A percentile compares a stretch with the other conserved stretches of the same genome.
phyloP scores from a whole-genome alignment of 2,797 vertebrate species.

The Xenopus petersii region DNA sequence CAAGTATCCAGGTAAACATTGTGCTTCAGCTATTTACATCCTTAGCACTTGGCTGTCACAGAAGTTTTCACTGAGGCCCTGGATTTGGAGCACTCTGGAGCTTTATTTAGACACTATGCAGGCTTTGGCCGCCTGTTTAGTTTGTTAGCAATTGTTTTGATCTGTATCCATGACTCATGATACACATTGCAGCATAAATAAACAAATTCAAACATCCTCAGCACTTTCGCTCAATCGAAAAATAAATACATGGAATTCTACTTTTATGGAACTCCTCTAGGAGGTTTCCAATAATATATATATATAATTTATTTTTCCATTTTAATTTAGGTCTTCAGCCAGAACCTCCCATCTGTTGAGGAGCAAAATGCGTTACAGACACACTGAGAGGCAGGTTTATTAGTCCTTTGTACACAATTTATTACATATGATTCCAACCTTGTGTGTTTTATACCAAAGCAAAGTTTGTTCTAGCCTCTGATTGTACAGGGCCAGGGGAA shows the following conservation, averaged over 20 bases:
- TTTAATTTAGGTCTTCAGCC: constrained; percentile 18
- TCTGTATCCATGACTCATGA: constrained; percentile 47
- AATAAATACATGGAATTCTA: constrained; percentile 37
- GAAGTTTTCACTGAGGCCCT: constrained; percentile 20
- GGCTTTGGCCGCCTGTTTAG: constrained; percentile 37
- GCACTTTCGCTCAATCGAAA: constrained; percentile 38
- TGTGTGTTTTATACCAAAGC: too few relatives aligned
- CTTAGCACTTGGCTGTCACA: constrained; percentile 32
- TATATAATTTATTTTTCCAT: neutral
- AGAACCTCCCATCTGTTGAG: constrained; percentile 1
- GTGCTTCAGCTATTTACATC: constrained; percentile 45
- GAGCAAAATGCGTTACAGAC: constrained; percentile 5
- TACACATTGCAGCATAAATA: constrained; percentile 49
- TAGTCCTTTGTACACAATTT: too few relatives aligned
- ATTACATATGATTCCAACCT: too few relatives aligned
- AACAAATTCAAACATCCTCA: constrained; percentile 45
- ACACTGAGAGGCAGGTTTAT: neutral
- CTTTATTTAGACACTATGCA: constrained; percentile 43
- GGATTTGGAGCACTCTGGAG: constrained; percentile 25
- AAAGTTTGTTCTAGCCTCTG: too few relatives aligned
- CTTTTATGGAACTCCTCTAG: constrained; percentile 36
- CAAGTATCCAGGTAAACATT: constrained; percentile 50
- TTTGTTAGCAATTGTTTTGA: constrained; percentile 51
- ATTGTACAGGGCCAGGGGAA: too few relatives aligned
- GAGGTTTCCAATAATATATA: constrained; percentile 36